Base-by-base conservation (phyloP, 1,140 invertebrate species). In the Ceratina australensis region DNA sequence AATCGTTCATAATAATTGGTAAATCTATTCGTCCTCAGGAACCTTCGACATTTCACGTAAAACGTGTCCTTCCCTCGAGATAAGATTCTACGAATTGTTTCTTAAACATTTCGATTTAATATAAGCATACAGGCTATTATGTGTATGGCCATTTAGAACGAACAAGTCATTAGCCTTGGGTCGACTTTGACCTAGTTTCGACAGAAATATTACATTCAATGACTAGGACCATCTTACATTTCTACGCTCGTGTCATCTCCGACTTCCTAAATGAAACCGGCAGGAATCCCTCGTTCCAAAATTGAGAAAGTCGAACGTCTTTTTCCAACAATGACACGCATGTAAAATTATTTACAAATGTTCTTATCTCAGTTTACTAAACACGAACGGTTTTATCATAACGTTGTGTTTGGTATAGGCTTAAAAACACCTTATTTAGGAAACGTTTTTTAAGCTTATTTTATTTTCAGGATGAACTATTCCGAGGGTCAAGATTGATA, bases 111-210 rank as follows among this genome's bases (percentile, higher is more conserved):
- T 54, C 0, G 10, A 20, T 49, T 65, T 64, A n/a, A 28, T 63
- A 7, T 57, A 22, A 33, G 16, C 28, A 15, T 33, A 26, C n/a
- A 18, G 20, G 22, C 15, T 60, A 18, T 60, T 12, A 49, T 50
- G 60, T 52, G 33, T 42, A 42, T 54, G 16, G 65, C 84, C 87
- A 89, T 87, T 86, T 86, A 81, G 84, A 76, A 87, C 28, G 60
- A 83, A 83, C 76, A 66, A 84, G 80, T 81, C 82, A 84, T 83
- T 86, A 83, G 83, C 88, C 90, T 90, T 85, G 85, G 75, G 63
- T 75, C 67, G 87, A 88, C 90, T 90, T 87, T 91, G 89, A 90
- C 90, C 89, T 64, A 81, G 88, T 89, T 91, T 80, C 87, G 88
- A 52, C 24, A 80, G 2, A 76, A 76, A 77, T 65, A 52, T 57